These are phyloP conservation scores for Margaritifera margaritifera DNA, from an alignment of 2,888 invertebrate species.

Conservation along the genomic window DNA sequence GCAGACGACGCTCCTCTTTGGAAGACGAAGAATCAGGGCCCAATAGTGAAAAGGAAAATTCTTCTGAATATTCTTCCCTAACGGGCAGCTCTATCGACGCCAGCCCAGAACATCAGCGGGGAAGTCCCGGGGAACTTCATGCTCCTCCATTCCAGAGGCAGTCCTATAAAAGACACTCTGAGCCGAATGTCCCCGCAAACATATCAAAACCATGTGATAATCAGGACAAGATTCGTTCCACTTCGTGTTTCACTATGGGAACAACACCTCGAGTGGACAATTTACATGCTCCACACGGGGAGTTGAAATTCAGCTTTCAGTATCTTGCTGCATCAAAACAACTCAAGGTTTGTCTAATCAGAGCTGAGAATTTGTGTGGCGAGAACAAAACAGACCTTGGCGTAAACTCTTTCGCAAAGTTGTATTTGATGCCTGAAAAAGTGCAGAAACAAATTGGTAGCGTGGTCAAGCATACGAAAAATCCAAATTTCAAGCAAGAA, in stretches of 20 bases:
- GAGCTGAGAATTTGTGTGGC: conserved; percentile 69
- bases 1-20: conserved; percentile 59
- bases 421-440: conserved; percentile 73
- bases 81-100: conserved; percentile 16
- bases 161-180: conserved; percentile 51
- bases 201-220: conserved; percentile 8
- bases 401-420: conserved; percentile 70
- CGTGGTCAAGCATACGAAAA: conserved; percentile 68
- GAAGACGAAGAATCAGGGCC: conserved; percentile 7
- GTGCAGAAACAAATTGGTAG: conserved; percentile 69
- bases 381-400: conserved; percentile 66
- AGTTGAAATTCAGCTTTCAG: conserved; percentile 71
- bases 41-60: conserved; percentile 17
- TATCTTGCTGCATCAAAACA: conserved; percentile 72
- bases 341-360: conserved; percentile 70
- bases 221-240: conserved; percentile 21
- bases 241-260: conserved; percentile 10
- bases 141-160: conserved; percentile 21
- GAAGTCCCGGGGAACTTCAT: conserved; percentile 32
- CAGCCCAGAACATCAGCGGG: conserved; percentile 18
- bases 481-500: conserved; percentile 72
- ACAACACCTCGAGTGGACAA: conserved; percentile 9
- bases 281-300: conserved; percentile 56
- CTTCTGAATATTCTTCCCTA: conserved; percentile 13
- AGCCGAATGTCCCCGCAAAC: conserved; percentile 39